phyloP scores from a whole-genome alignment of 2,113 vertebrate genomes.

The Corythornis madagascariensis region DNA sequence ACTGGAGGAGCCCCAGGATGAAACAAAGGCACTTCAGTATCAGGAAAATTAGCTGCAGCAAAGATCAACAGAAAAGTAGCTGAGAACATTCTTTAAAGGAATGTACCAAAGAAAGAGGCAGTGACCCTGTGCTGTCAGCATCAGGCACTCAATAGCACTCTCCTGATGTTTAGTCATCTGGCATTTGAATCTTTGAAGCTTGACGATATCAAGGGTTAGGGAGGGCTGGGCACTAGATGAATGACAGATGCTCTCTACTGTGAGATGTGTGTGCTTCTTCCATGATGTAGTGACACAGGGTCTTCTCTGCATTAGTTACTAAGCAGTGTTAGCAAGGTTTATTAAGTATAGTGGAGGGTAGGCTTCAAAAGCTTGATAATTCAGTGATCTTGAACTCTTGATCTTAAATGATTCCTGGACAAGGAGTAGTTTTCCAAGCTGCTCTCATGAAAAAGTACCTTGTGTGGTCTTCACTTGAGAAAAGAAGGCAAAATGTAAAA shows the following conservation, averaged over 20 bases:
- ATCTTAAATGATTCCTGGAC: neutral
- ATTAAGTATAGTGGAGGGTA: neutral
- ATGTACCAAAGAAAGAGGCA: neutral
- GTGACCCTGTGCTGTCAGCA: neutral
- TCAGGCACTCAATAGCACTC: fast-evolving
- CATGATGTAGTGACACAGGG: neutral
- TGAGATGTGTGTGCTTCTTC: neutral
- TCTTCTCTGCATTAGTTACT: neutral
- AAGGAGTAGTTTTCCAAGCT: neutral
- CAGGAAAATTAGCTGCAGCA: neutral
- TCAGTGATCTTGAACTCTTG: neutral
- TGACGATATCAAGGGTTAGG: neutral
- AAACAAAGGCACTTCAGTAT: neutral
- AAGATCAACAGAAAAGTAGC: neutral
- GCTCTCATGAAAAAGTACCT: neutral
- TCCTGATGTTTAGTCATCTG: neutral
- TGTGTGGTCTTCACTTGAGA: neutral
- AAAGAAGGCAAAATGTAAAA: neutral
- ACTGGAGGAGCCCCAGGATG: neutral
- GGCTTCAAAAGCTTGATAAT: neutral
- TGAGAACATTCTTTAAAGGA: neutral
- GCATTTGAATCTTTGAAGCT: fast-evolving
- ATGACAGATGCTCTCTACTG: neutral
- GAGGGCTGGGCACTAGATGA: neutral
- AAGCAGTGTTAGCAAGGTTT: neutral